Evolutionary conservation across 2,888 invertebrate species (phyloP).

Genomic region (Gasteruption jaculator): DNA sequence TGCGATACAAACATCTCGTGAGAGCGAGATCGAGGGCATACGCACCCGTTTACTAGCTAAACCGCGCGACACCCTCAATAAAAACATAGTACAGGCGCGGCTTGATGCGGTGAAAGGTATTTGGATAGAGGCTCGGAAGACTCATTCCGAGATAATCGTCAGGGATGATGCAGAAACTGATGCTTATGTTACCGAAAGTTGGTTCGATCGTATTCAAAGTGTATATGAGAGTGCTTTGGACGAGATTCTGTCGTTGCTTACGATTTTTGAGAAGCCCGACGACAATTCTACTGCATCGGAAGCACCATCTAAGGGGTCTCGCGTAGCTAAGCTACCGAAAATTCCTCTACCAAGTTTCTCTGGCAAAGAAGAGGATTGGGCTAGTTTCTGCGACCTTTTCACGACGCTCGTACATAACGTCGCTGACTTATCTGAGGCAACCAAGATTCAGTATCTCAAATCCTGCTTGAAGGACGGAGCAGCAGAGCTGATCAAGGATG

Average conservation of each 20-base stretch:
- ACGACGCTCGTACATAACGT: conserved; percentile 11
- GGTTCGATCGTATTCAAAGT: conserved; percentile 7
- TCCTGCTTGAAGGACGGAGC: conserved; percentile 7
- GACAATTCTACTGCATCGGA: background rate
- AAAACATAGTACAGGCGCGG: background rate
- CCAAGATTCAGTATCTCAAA: conserved; percentile 15
- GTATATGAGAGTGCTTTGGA: conserved; percentile 5
- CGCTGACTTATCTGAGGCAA: conserved; percentile 9
- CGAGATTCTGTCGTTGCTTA: background rate
- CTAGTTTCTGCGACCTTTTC: conserved; percentile 17
- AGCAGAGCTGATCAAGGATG: conserved; percentile 8
- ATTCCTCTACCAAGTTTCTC: conserved; percentile 15
- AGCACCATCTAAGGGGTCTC: background rate
- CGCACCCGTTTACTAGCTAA: background rate
- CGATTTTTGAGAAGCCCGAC: background rate
- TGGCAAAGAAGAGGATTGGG: conserved; percentile 16
- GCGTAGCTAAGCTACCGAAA: conserved; percentile 10
- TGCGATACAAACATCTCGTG: background rate
- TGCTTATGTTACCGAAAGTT: conserved; percentile 3
- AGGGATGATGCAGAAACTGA: conserved; percentile 8
- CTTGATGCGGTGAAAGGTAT: conserved; percentile 5
- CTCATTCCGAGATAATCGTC: conserved; percentile 10
- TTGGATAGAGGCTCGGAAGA: conserved; percentile 9
- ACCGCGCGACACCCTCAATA: background rate
- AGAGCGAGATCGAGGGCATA: background rate